Conservation (phyloP, 2,888 invertebrate genomes). For the Periphyllus acericola region DNA sequence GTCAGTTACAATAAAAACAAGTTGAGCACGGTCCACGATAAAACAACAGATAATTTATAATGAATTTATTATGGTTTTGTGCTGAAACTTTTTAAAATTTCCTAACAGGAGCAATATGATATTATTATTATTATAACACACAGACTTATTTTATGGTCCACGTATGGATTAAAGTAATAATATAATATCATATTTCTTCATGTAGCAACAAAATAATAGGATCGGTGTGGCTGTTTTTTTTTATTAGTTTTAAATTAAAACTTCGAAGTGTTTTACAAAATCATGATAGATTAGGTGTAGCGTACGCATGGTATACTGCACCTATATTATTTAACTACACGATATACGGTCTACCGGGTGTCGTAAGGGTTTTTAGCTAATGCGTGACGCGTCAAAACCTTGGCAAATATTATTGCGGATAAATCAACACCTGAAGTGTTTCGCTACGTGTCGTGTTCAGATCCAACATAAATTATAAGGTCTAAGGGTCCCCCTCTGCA, state of each 20-base stretch:
- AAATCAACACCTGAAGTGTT: too few relatives aligned
- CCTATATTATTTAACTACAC: too few relatives aligned
- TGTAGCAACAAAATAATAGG: neutral
- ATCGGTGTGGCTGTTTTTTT: neutral
- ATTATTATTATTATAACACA: neutral
- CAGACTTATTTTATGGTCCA: slow-evolving; percentile 16
- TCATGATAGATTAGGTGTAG: too few relatives aligned
- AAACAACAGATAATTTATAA: slow-evolving; percentile 16
- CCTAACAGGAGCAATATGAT: neutral
- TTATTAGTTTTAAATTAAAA: neutral
- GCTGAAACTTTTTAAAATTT: slow-evolving; percentile 27
- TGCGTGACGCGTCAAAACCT: too few relatives aligned
- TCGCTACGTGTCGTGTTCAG: too few relatives aligned
- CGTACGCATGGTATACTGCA: too few relatives aligned
- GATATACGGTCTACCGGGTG: too few relatives aligned
- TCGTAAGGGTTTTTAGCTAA: too few relatives aligned
- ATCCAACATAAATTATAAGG: too few relatives aligned
- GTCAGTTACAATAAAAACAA: slow-evolving; percentile 21
- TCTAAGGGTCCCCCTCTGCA: too few relatives aligned
- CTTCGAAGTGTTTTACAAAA: too few relatives aligned
- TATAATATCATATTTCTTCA: slow-evolving; percentile 38
- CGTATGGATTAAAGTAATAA: neutral
- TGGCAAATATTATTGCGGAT: too few relatives aligned
- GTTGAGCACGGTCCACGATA: slow-evolving; percentile 20
- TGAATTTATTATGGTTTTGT: slow-evolving; percentile 54